Base-by-base conservation (phyloP, 2,888 invertebrate species). In the Andrena trimmerana region DNA sequence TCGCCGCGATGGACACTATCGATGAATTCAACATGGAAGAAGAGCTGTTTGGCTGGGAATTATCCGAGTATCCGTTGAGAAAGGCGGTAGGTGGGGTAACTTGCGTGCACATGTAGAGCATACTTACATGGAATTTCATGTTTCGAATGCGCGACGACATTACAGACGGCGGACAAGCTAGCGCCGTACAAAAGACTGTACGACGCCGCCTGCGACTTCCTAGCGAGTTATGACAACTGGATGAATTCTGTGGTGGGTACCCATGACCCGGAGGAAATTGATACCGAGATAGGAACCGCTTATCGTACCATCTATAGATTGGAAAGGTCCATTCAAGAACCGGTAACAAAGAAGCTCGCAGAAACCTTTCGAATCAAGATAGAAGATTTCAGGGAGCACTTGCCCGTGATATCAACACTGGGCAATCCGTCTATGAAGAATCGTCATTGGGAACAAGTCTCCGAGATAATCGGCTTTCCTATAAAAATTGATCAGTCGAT, bases 371-470 rank as follows among this genome's bases (percentile, higher is more conserved):
- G 97, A 88, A 94, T 95, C 66, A 96, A 96, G 93, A 98, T 99
- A 88, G 99, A 99, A 90, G 96, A 96, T 2, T 99, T 99, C 94
- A 97, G 97, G 86, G 96, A 96, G n/a, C 96, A 97, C 90, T 95
- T 99, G 96, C 98, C 99, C 0, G 97, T 99, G n/a, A 97, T 99
- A 54, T 96, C 97, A 92, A 99, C 98, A 0, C 94, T 99, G 27
- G 99, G 99, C 63, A 99, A 99, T 95, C 99, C 99, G 0, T 99
- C 98, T 71, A 96, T 99, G 96, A 98, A 98, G 92, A 96, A 95
- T 1, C 96, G 98, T 0, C 99, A 99, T 94, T 99, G 99, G 99
- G 98, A 98, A 91, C 97, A 97, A 94, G 97, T 99, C 5, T 98
- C 99, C 0, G 99, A 99, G 91, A 97, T 99, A 81, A 97, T 99